Evolutionary conservation across 2,888 invertebrate species (phyloP), one percentile per base, ranked within the genome.

Genomic region (Entomobrya multifasciata): DNA sequence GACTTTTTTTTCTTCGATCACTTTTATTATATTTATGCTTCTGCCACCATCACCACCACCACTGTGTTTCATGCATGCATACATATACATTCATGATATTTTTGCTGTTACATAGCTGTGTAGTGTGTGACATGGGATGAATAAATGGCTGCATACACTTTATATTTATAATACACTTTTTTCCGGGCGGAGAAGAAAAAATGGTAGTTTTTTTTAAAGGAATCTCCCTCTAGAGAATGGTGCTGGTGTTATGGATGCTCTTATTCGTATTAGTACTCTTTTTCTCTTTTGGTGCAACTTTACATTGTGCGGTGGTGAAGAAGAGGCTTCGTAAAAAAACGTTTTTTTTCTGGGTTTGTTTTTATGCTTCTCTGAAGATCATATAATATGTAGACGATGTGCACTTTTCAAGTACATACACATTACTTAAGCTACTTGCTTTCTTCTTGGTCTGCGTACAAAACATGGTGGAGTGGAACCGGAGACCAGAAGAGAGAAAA

Each of bases 1-100:
- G 83, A 84, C 65, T 84, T 84, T 67, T 81, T 65, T 84, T 77
- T 72, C 27, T 74, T 81, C 83, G 76, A 84, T 84, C 83, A 84
- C 83, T 62, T 83, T 83, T 36, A n/a, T n/a, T n/a, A n/a, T n/a
- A n/a, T n/a, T n/a, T n/a, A n/a, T 60, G 67, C 36, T 36, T 41
- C 27, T 55, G 55, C 65, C 17, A n/a, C n/a, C 67, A 17, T 67
- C 44, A 67, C 22, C 20, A 11, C 41, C 44, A 44, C n/a, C n/a
- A n/a, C n/a, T 67, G 15, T 60, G 5, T 57, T 22, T 17, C 6
- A 57, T 17, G 57, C 22, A 22, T 57, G 57, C 13, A 30, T 30
- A 15, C 30, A 30, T 30, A 4, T 36, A 17, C 20, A 20, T 17
- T 17, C 55, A 55, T 55, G 20, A 20, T n/a, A 17, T 41, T 36